Evolutionary conservation across 1,140 invertebrate species (phyloP), one percentile per base, ranked within the genome.

Genomic region (Orius insidiosus): DNA sequence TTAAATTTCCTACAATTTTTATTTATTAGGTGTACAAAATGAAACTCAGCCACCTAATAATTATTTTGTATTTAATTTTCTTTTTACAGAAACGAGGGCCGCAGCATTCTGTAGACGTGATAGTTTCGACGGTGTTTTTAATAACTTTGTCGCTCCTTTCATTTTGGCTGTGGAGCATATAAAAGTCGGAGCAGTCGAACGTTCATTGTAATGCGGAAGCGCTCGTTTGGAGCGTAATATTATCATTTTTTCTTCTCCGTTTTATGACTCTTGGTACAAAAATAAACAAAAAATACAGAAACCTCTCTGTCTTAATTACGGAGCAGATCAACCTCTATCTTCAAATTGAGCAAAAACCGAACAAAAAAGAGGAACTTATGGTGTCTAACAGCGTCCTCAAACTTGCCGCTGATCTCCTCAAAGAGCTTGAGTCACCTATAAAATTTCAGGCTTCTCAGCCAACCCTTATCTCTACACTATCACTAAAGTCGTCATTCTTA

Each of bases 401-500:
- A 64, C 65, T 96, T 45, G 90, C 92, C 30, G 85, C 88, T 41
- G 88, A 94, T 70, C 67, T 97, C 30, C 69, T 97, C 2, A 96
- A 97, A 73, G 85, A 96, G 68, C 61, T 96, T 58, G 92, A 97
- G 63, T 85, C 84, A 62, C 92, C 92, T 97, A 94, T 66, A 95
- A 93, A 71, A 94, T 97, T 59, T 92, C 87, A 19, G 89, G 89
- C 35, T 70, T 96, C 47, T 89, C 87, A 45, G 88, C 88, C 39
- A 96, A 97, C 69, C 89, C 92, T 30, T 89, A 93, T 59, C 66
- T 96, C 11, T 95, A 95, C 63, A 96, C 90, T 43, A 80, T 94
- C 45, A 92, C 88, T 11, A 94, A 94, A 66, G 83, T 97, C 11
- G 85, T 95, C 1, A 81, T 96, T 45, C 65, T 97, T 34, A 95